Conservation (phyloP, 2,888 invertebrate species). For the Chalcosyrphus nemorum region DNA sequence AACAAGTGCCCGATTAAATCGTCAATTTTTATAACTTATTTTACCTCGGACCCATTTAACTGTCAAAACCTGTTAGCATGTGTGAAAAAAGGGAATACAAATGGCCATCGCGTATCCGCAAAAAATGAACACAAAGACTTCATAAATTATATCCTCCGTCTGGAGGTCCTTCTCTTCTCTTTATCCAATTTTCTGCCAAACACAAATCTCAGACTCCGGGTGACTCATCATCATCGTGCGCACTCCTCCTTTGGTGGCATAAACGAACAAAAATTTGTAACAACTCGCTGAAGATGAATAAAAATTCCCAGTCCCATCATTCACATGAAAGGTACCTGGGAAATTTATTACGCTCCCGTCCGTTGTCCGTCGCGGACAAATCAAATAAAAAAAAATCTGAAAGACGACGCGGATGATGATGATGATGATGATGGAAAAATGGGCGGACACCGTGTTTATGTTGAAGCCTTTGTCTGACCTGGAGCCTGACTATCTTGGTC, state of each 20-base stretch:
- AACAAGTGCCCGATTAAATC: slow-evolving; percentile 46
- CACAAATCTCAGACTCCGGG: slow-evolving; percentile 41
- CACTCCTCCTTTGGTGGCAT: not conserved
- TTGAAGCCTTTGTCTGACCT: slow-evolving; percentile 43
- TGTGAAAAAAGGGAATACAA: not conserved
- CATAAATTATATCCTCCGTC: slow-evolving; percentile 50
- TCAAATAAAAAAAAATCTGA: slow-evolving; percentile 55
- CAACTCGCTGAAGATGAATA: slow-evolving; percentile 30
- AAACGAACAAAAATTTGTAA: slow-evolving; percentile 53
- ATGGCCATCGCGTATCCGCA: slow-evolving; percentile 23
- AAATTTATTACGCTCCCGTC: slow-evolving; percentile 54
- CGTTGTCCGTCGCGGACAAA: slow-evolving; percentile 26
- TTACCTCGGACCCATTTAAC: slow-evolving; percentile 26
- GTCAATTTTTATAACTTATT: slow-evolving; percentile 34
- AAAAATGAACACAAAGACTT: slow-evolving; percentile 27
- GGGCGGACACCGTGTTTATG: slow-evolving; percentile 54
- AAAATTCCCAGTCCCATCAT: slow-evolving; percentile 61
- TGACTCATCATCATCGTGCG: slow-evolving; percentile 56
- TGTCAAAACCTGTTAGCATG: slow-evolving; percentile 32
- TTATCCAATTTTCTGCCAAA: slow-evolving; percentile 13
- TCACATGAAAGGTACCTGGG: slow-evolving; percentile 46
- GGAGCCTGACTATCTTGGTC: slow-evolving; percentile 28
- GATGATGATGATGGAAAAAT: slow-evolving; percentile 31
- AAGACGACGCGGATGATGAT: slow-evolving; percentile 5
- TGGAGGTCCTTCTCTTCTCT: not conserved